A percentile compares a stretch with the other conserved stretches of the same genome.
These are phyloP conservation scores for Zygogramma bicolorata DNA, from an alignment of 2,888 invertebrate genomes.

Conservation along the genomic window DNA sequence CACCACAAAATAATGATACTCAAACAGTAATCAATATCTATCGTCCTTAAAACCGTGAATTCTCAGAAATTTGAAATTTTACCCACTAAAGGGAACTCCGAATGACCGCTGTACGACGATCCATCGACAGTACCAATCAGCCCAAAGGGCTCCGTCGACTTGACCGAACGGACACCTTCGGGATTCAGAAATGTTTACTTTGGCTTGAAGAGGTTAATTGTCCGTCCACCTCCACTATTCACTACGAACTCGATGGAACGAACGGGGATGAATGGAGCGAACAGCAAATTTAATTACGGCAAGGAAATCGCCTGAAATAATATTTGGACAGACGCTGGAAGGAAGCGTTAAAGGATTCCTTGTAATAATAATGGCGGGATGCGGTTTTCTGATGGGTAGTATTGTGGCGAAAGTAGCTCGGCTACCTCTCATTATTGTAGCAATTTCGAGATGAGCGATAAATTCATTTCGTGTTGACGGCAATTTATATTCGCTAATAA, in stretches of 20 bases:
- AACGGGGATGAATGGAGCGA: constrained; percentile 42
- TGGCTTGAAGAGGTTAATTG: constrained; percentile 53
- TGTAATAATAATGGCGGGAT: constrained; percentile 27
- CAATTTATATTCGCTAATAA: too few species aligned
- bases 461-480: too few species aligned
- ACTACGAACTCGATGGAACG: constrained; percentile 2
- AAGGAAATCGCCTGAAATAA: constrained; percentile 59
- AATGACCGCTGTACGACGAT: not conserved
- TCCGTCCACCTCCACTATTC: constrained; percentile 37
- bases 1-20: too few species aligned
- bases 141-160: not conserved
- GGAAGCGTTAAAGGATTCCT: constrained; percentile 32
- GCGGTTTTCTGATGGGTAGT: not conserved
- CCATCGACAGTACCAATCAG: not conserved
- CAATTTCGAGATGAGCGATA: not conserved
- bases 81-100: not conserved
- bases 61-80: not conserved
- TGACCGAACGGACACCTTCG: constrained; percentile 16
- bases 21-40: too few species aligned
- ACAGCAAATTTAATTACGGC: constrained; percentile 55
- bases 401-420: not conserved
- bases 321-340: constrained; percentile 55
- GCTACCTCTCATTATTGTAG: not conserved
- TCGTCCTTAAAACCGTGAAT: too few species aligned
- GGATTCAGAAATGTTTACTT: constrained; percentile 48